Evolutionary conservation across 2,113 vertebrate species (phyloP).

Genomic region (Paradoxurus hermaphroditus): DNA sequence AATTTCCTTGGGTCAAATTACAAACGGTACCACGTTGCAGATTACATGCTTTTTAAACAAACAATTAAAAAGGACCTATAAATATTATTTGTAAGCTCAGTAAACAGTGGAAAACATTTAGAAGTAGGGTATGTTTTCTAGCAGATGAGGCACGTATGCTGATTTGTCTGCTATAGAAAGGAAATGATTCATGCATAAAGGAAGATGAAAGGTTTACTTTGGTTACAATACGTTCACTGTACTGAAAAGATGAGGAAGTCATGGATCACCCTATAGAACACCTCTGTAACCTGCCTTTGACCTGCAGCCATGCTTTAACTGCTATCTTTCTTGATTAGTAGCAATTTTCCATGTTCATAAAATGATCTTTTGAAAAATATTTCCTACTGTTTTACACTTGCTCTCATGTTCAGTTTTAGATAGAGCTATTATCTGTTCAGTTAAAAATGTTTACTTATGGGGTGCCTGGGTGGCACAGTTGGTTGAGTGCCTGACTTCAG

Average conservation of each 20-base stretch:
- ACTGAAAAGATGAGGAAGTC: conserved; percentile 38
- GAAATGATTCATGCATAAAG: conserved; percentile 55
- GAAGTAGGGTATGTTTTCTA: conserved; percentile 52
- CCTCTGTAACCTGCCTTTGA: conserved; percentile 48
- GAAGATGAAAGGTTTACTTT: conserved; percentile 54
- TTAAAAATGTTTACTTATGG: conserved; percentile 35
- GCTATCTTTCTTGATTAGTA: conserved; percentile 27
- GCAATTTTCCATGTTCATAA: conserved; percentile 37
- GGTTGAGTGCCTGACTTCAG: too few species aligned
- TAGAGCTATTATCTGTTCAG: conserved; percentile 1
- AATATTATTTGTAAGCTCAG: neutral
- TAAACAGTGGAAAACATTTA: conserved; percentile 53
- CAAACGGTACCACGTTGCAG: conserved; percentile 9
- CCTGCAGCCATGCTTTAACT: neutral
- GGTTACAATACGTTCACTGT: conserved; percentile 26
- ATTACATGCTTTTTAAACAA: conserved; percentile 11
- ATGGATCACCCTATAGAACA: conserved; percentile 12
- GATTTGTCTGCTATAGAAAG: conserved; percentile 54
- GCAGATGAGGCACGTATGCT: conserved; percentile 44
- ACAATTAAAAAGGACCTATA: conserved; percentile 29
- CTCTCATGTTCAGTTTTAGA: neutral
- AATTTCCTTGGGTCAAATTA: conserved; percentile 39
- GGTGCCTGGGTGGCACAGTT: too few species aligned
- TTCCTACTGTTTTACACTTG: neutral
- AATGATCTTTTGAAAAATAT: conserved; percentile 18